phyloP scores from a whole-genome alignment of 2,113 vertebrate species.

The Irena cyanogastra region DNA sequence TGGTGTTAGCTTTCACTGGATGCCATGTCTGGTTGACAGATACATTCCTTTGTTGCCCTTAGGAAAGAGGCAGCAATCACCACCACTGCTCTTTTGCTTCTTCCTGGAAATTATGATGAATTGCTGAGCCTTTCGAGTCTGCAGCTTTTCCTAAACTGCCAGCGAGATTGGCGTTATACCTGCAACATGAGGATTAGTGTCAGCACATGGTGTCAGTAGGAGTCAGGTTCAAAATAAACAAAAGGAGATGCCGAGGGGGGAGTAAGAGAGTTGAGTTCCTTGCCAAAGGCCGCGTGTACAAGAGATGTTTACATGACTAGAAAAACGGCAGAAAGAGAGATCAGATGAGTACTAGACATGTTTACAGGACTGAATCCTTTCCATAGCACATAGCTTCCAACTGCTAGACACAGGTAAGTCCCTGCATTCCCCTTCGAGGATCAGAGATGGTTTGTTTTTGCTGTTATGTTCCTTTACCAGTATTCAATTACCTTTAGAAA shows the following conservation, averaged over 20 bases:
- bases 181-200: background rate
- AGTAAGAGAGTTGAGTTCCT: background rate
- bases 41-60: background rate
- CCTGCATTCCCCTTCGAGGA: background rate
- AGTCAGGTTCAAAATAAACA: conserved; percentile 19
- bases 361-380: background rate
- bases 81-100: background rate
- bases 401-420: background rate
- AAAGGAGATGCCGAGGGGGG: background rate
- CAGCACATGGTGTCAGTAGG: background rate
- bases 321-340: background rate
- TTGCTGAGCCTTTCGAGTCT: background rate
- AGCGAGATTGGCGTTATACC: background rate
- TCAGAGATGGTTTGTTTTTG: background rate
- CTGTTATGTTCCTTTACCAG: background rate
- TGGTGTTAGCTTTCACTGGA: background rate
- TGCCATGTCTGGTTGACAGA: background rate
- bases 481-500: background rate
- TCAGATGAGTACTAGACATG: background rate
- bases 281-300: background rate
- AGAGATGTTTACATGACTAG: background rate
- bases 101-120: conserved; percentile 28
- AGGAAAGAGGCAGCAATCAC: conserved; percentile 19
- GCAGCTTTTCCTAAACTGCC: background rate
- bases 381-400: background rate